These are phyloP conservation scores for Knipowitschia caucasica DNA, from an alignment of 2,797 vertebrate genomes.

Conservation along the genomic window DNA sequence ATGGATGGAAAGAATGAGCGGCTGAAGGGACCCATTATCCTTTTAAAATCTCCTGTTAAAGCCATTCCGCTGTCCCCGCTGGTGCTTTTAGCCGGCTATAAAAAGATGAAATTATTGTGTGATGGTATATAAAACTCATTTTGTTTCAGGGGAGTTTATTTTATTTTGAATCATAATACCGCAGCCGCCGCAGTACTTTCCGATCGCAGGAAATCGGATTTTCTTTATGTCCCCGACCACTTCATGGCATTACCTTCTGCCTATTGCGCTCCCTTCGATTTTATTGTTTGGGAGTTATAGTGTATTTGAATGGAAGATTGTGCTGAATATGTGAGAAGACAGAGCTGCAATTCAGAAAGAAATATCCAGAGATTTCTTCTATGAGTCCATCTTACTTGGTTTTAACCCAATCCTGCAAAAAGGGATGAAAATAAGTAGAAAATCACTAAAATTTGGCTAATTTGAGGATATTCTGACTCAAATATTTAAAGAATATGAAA, in stretches of 20 bases:
- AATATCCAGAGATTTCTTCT: no score
- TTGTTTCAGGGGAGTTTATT: constrained; percentile 32
- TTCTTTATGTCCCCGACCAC: constrained; percentile 30
- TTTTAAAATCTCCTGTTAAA: constrained; percentile 10
- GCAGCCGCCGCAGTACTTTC: constrained; percentile 33
- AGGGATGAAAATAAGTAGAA: no score
- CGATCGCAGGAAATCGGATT: constrained; percentile 45
- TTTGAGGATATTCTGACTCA: no score
- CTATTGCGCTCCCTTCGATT: constrained; percentile 36
- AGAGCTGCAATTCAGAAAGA: neutral
- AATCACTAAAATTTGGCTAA: no score
- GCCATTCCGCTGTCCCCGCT: constrained; percentile 14
- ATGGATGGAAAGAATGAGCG: constrained; percentile 15
- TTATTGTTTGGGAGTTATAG: constrained; percentile 33
- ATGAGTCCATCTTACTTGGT: no score
- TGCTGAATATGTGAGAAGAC: constrained; percentile 3
- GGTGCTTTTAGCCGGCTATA: constrained; percentile 29
- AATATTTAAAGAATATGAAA: no score
- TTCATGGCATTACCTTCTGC: constrained; percentile 26
- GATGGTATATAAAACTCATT: constrained; percentile 31
- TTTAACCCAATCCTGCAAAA: no score
- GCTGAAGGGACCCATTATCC: constrained; percentile 6
- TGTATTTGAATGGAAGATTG: constrained; percentile 33
- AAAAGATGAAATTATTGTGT: constrained; percentile 35
- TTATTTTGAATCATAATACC: constrained; percentile 47